Evolutionary conservation across 2,113 vertebrate species (phyloP).

Genomic region (Gracilinanus agilis): DNA sequence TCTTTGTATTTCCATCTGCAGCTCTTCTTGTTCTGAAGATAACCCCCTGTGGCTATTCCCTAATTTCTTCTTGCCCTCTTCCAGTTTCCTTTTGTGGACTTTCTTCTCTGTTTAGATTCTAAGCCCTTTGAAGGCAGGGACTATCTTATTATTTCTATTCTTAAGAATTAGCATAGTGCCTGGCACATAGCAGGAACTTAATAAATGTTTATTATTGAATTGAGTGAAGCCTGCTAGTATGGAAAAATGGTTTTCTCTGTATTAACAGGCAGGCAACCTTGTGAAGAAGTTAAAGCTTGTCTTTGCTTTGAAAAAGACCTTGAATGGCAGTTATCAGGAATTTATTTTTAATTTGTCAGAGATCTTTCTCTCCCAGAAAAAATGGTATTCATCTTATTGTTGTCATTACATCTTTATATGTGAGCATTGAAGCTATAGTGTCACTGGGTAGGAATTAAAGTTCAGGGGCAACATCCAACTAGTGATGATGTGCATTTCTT

Average conservation of each 20-base stretch:
- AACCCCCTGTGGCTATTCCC: neutral
- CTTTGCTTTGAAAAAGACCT: neutral
- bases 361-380: neutral
- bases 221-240: neutral
- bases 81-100: neutral
- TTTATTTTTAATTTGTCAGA: neutral
- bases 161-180: neutral
- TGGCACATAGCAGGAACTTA: neutral
- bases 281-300: neutral
- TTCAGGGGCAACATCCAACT: neutral
- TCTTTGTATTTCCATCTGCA: neutral
- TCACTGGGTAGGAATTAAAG: neutral
- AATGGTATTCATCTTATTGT: constrained; percentile 6
- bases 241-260: neutral
- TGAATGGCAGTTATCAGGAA: neutral
- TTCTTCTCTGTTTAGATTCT: neutral
- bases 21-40: neutral
- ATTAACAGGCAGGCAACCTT: neutral
- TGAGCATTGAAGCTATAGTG: neutral
- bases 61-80: neutral
- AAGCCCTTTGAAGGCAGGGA: neutral
- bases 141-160: neutral
- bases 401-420: neutral
- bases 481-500: neutral
- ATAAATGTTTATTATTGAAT: neutral